phyloP scores from a whole-genome alignment of 2,113 vertebrate species.

The Ochotona princeps region DNA sequence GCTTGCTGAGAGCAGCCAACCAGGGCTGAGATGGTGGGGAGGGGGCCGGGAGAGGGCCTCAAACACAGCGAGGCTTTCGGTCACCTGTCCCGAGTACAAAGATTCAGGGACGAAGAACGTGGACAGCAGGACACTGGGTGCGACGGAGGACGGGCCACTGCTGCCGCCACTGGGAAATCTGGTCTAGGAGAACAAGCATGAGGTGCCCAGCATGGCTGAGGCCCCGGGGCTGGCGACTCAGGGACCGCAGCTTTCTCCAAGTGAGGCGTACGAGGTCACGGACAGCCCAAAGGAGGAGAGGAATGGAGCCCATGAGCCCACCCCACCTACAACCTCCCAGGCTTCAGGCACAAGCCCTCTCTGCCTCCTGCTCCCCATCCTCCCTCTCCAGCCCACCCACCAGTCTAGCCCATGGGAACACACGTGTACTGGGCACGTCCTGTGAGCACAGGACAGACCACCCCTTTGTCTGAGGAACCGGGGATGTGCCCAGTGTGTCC shows the following conservation, averaged over 20 bases:
- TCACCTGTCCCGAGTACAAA: background rate
- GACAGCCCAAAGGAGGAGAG: background rate
- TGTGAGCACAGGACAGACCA: no score
- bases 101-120: background rate
- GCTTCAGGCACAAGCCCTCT: no score
- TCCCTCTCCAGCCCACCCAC: no score
- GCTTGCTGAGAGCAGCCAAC: background rate
- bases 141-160: no score
- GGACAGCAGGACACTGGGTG: background rate
- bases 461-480: fast-evolving
- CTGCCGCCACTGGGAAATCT: background rate
- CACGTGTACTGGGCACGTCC: background rate
- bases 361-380: background rate
- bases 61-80: fast-evolving
- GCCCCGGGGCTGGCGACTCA: background rate
- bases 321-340: background rate
- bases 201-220: background rate
- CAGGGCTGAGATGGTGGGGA: no score
- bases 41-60: no score
- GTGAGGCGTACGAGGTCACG: background rate
- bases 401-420: background rate
- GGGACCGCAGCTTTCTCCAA: background rate
- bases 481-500: background rate
- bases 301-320: background rate
- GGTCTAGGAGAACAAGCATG: background rate